A percentile compares a stretch with the other conserved stretches of the same genome.
These are phyloP conservation scores for Kuschelorhynchus macadamiae DNA, from an alignment of 2,888 invertebrate species.

Conservation along the genomic window DNA sequence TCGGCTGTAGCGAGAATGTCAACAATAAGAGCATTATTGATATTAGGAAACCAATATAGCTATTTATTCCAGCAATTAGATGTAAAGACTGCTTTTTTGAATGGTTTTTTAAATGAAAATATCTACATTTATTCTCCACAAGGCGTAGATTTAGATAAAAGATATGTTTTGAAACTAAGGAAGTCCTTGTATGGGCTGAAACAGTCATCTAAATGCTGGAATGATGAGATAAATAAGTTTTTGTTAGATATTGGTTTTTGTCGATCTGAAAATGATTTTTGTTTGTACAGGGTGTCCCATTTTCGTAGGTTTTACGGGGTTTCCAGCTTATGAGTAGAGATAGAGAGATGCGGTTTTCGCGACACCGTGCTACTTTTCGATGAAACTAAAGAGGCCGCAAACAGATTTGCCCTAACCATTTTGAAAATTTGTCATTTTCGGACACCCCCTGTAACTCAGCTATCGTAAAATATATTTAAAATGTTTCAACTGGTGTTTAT, in stretches of 20 bases:
- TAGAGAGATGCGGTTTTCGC: no score
- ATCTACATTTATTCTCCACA: neutral
- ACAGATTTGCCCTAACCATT: no score
- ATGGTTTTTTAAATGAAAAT: neutral
- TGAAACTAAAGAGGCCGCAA: no score
- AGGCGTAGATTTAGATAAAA: neutral
- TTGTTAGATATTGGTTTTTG: conserved; percentile 30
- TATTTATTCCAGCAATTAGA: neutral
- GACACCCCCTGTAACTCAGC: no score
- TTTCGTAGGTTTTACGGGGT: no score
- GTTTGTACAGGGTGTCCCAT: no score
- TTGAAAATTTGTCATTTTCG: no score
- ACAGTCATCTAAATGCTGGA: conserved; percentile 15
- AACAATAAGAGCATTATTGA: conserved; percentile 22
- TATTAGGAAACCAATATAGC: conserved; percentile 20
- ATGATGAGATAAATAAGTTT: conserved; percentile 11
- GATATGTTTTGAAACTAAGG: conserved; percentile 16
- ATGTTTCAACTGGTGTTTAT: no score
- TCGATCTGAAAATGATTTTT: conserved; percentile 28
- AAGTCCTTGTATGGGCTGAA: conserved; percentile 28
- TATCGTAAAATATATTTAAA: no score
- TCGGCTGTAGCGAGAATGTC: conserved; percentile 22
- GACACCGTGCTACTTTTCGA: no score
- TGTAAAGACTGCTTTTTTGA: neutral
- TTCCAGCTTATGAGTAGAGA: no score